A percentile compares a stretch with the other conserved stretches of the same genome.
These are phyloP conservation scores for Tetramorium simillimum DNA, from an alignment of 1,140 invertebrate genomes.

Conservation along the genomic window DNA sequence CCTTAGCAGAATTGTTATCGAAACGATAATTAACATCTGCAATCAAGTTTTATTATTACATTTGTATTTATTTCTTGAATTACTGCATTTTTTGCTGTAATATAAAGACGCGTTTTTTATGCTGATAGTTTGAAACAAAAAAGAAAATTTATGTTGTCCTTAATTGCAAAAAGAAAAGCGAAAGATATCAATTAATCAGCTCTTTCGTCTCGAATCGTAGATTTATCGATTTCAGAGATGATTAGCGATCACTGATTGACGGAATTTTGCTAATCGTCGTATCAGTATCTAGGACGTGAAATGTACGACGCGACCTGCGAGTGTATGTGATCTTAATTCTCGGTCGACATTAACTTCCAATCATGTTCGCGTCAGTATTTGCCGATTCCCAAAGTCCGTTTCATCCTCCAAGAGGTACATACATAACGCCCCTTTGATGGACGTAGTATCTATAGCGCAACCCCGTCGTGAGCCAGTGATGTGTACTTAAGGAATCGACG, in stretches of 20 bases:
- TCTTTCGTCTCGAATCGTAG: not conserved
- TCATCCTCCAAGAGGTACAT: slow-evolving; percentile 61
- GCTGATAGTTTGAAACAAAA: not conserved
- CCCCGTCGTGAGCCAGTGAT: slow-evolving; percentile 56
- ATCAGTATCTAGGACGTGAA: not conserved
- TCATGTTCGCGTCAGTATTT: slow-evolving; percentile 22
- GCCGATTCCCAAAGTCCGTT: slow-evolving; percentile 9
- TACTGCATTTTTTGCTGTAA: not conserved
- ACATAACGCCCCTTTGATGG: slow-evolving; percentile 75
- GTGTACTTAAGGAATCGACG: slow-evolving; percentile 81
- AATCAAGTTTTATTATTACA: not conserved
- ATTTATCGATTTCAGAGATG: not conserved
- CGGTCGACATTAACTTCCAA: slow-evolving; percentile 59
- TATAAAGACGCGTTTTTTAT: not conserved
- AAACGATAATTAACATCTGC: not conserved
- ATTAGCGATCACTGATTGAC: not conserved
- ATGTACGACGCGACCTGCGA: not conserved
- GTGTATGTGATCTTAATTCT: slow-evolving; percentile 22
- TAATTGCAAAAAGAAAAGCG: not conserved
- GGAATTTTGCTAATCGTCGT: not conserved
- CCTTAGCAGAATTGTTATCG: not conserved
- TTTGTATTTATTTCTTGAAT: not conserved
- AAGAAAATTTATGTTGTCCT: not conserved
- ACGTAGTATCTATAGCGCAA: slow-evolving; percentile 67
- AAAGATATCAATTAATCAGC: not conserved